A percentile compares a stretch with the other conserved stretches of the same genome.
Evolutionary conservation across 2,888 invertebrate genomes (phyloP).

Genomic region (Argyresthia albistria): DNA sequence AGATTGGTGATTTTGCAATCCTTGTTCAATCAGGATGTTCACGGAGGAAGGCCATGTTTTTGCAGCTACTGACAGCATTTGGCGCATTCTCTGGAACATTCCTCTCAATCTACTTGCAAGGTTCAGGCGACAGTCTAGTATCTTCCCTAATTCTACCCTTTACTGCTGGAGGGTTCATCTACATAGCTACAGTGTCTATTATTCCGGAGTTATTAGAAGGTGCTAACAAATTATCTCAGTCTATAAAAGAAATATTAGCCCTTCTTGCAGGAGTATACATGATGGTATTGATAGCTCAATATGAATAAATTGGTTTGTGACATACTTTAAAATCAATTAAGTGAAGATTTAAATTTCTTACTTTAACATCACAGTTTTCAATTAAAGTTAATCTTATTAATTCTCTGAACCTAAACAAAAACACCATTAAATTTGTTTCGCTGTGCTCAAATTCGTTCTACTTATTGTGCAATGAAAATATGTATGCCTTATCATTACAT

Average conservation of each 20-base stretch:
- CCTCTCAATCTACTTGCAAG: slow-evolving; percentile 88
- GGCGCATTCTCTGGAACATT: slow-evolving; percentile 95
- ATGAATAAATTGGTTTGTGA: slow-evolving; percentile 38
- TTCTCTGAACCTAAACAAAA: not conserved
- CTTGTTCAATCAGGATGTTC: slow-evolving; percentile 97
- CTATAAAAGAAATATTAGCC: slow-evolving; percentile 91
- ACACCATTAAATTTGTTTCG: too few species aligned
- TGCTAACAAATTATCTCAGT: slow-evolving; percentile 87
- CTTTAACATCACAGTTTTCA: not conserved
- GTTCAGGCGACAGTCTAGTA: slow-evolving; percentile 77
- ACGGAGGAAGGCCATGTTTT: slow-evolving; percentile 92
- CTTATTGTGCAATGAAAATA: too few species aligned
- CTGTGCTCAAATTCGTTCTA: too few species aligned
- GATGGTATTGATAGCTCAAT: slow-evolving; percentile 94
- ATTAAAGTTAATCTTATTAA: not conserved
- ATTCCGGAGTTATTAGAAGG: slow-evolving; percentile 97
- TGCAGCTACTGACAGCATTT: slow-evolving; percentile 94
- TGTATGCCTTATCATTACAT: too few species aligned
- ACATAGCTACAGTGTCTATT: slow-evolving; percentile 98
- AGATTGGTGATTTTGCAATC: slow-evolving; percentile 99
- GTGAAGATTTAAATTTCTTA: not conserved
- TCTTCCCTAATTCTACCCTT: slow-evolving; percentile 95
- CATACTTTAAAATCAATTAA: not conserved
- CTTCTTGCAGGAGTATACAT: slow-evolving; percentile 91
- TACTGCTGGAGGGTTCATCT: slow-evolving; percentile 99